Percentiles rank a stretch among this genome's conserved stretches.
phyloP scores from a whole-genome alignment of 2,888 invertebrate genomes.

The Netelia virgata region DNA sequence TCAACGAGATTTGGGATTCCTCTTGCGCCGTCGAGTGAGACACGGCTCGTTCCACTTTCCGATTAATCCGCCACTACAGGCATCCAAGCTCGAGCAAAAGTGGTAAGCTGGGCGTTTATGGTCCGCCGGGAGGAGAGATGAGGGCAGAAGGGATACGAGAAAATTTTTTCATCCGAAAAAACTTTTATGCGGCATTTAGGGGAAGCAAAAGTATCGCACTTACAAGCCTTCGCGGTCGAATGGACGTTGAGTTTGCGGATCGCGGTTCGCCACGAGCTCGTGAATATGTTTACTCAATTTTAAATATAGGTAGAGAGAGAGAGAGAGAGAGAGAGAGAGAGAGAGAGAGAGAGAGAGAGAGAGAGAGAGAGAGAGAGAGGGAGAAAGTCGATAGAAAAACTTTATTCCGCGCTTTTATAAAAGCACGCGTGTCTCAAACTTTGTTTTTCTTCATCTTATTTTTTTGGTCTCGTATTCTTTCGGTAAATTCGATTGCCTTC shows the following conservation, averaged over 20 bases:
- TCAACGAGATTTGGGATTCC: slow-evolving; percentile 24
- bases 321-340: neutral
- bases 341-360: neutral
- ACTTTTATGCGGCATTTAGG: slow-evolving; percentile 33
- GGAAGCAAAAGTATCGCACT: slow-evolving; percentile 1
- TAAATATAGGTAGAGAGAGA: neutral
- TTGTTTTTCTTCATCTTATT: neutral
- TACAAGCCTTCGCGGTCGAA: slow-evolving; percentile 20
- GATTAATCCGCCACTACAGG: slow-evolving; percentile 39
- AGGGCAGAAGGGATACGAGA: neutral
- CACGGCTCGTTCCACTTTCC: slow-evolving; percentile 28
- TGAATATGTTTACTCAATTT: slow-evolving; percentile 25
- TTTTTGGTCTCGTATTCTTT: neutral
- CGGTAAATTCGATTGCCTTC: neutral
- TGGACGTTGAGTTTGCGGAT: slow-evolving; percentile 26
- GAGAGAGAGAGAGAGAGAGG: neutral
- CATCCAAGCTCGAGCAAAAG: slow-evolving; percentile 3
- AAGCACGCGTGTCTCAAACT: no score
- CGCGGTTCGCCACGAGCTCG: slow-evolving; percentile 22
- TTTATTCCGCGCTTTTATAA: neutral
- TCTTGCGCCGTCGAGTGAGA: slow-evolving; percentile 28
- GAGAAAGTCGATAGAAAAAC: neutral
- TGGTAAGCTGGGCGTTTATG: slow-evolving; percentile 26
- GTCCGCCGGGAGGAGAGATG: neutral
- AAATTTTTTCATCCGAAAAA: slow-evolving; percentile 37